Evolutionary conservation across 2,888 invertebrate species (phyloP), one percentile per base, ranked within the genome.

Genomic region (Nezara viridula): DNA sequence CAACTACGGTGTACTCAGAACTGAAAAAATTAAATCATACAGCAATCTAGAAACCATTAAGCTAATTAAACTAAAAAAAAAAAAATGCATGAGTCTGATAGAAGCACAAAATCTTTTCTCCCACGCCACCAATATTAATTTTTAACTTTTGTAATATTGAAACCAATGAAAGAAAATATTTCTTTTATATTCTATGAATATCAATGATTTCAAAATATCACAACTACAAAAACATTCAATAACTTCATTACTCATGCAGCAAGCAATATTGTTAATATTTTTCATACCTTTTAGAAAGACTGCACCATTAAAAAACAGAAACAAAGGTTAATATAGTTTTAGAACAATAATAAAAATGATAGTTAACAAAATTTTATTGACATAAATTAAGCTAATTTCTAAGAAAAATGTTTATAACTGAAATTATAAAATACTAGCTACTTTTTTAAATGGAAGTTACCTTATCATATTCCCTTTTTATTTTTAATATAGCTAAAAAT

Each of bases 281-380:
- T 7, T 19, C 37, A 47, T 90, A 90, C 90, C 90, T 90, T 89
- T 90, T 90, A 21, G 90, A 90, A 47, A 90, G 90, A 52, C 90
- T 90, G 85, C 88, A 88, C 88, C 60, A 88, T 88, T 40, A 66
- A 86, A 60, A 86, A 88, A 81, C 44, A 5, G 44, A 77, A 89
- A 88, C 85, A 47, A 88, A 32, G 16, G 37, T 19, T 37, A 44
- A 81, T 44, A 16, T 0, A 44, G 3, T 44, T 44, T 24, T 44
- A 14, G 2, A 44, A 10, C 44, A 14, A n/a, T 1, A 44, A 81
- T 81, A 4, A 12, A 44, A 81, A 81, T 24, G 19, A 37, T 21
- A 73, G 19, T 16, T 19, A 73, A 37, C 14, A n/a, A 60, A 66
- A 19, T 12, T 19, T 55, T 1, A 55, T 60, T 27, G 2, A 60